Evolutionary conservation across 2,888 invertebrate genomes (phyloP).

Genomic region (Beris morrisii): DNA sequence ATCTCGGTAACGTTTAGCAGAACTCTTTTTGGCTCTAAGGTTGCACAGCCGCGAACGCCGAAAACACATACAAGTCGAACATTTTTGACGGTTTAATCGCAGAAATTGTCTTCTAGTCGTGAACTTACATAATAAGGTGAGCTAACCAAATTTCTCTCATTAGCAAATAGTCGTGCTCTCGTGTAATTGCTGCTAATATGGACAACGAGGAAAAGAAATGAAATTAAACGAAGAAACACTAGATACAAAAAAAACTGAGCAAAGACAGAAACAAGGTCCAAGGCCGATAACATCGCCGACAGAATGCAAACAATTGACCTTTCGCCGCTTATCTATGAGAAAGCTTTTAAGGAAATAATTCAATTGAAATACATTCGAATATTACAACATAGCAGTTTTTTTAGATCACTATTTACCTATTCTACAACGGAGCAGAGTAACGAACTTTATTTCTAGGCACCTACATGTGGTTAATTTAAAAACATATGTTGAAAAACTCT

Average conservation of each 20-base stretch:
- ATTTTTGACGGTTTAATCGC: constrained; percentile 25
- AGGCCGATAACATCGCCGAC: constrained; percentile 31
- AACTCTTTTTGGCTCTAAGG: constrained; percentile 10
- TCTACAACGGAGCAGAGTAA: no score
- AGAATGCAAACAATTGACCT: constrained; percentile 23
- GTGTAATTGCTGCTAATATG: constrained; percentile 28
- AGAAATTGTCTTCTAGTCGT: constrained; percentile 26
- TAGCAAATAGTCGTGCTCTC: constrained; percentile 31
- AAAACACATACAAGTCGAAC: constrained; percentile 25
- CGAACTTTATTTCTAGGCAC: no score
- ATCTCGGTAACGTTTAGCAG: constrained; percentile 22
- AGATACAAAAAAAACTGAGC: constrained; percentile 12
- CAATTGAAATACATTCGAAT: no score
- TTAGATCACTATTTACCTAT: no score
- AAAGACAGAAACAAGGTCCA: constrained; percentile 28
- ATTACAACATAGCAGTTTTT: no score
- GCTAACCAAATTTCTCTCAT: constrained; percentile 32
- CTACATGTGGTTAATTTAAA: no score
- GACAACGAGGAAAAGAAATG: constrained; percentile 12
- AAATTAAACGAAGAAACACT: constrained; percentile 11
- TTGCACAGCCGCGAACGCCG: not conserved
- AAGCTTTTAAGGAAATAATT: constrained; percentile 6
- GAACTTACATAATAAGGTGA: constrained; percentile 30
- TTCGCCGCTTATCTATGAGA: constrained; percentile 20
- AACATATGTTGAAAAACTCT: no score